These are phyloP conservation scores for Scaptomyza reducta DNA, from an alignment of 2,888 invertebrate genomes.

Conservation along the genomic window DNA sequence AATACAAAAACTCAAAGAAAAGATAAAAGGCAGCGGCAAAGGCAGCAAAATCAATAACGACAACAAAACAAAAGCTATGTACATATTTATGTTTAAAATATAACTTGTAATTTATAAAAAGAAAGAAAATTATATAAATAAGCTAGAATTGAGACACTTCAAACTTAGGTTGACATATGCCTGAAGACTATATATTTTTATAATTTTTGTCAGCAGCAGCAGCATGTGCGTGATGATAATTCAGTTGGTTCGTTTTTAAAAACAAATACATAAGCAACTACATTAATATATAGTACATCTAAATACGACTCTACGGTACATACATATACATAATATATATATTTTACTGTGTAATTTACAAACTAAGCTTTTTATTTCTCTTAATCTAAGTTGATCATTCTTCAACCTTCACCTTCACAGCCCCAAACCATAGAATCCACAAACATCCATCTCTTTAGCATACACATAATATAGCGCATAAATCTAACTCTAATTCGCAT, in stretches of 20 bases:
- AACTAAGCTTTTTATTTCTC: constrained; percentile 64
- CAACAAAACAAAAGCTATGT: constrained; percentile 48
- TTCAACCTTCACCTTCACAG: constrained; percentile 49
- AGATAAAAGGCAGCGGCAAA: constrained; percentile 53
- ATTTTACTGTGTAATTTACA: constrained; percentile 71
- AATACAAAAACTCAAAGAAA: constrained; percentile 45
- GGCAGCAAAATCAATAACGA: constrained; percentile 43
- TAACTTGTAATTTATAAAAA: constrained; percentile 62
- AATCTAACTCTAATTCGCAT: constrained; percentile 59
- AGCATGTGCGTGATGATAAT: constrained; percentile 53
- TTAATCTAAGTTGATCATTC: constrained; percentile 69
- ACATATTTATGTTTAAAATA: constrained; percentile 71
- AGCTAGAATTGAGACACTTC: constrained; percentile 49
- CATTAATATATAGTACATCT: constrained; percentile 35
- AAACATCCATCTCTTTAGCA: constrained; percentile 55
- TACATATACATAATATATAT: constrained; percentile 37
- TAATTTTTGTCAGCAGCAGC: constrained; percentile 63
- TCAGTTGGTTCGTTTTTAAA: constrained; percentile 63
- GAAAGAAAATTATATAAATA: constrained; percentile 24
- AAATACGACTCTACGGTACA: constrained; percentile 44
- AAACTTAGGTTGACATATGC: constrained; percentile 60
- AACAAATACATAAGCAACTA: constrained; percentile 39
- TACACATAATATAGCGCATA: constrained; percentile 58
- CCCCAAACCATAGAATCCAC: constrained; percentile 30
- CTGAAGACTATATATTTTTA: constrained; percentile 77